These are phyloP conservation scores for human DNA, from an alignment of 2,113 vertebrate species.

Conservation along the genomic window GRCh38 chr12:98298501-98299000, in stretches of 20 bases:
- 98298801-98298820: background rate
- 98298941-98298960: background rate
- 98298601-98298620: conserved; percentile 11
- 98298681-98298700: background rate
- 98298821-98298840: background rate
- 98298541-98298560: background rate
- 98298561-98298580: background rate
- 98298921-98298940: background rate
- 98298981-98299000: background rate
- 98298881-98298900: background rate
- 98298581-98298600: background rate
- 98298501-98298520: conserved; percentile 10
- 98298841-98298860: background rate
- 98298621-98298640: background rate
- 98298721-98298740: conserved; percentile 14
- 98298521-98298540: background rate
- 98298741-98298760: background rate
- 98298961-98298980: background rate
- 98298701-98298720: background rate
- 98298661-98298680: background rate
- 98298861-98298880: background rate
- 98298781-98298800: background rate
- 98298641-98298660: background rate
- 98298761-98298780: conserved; percentile 31
- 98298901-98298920: conserved; percentile 51